A percentile compares a stretch with the other conserved stretches of the same genome.
Evolutionary conservation across 37 sponge, comb jelly and placozoan species (phyloP).

Genomic region (Ephydatia muelleri): DNA sequence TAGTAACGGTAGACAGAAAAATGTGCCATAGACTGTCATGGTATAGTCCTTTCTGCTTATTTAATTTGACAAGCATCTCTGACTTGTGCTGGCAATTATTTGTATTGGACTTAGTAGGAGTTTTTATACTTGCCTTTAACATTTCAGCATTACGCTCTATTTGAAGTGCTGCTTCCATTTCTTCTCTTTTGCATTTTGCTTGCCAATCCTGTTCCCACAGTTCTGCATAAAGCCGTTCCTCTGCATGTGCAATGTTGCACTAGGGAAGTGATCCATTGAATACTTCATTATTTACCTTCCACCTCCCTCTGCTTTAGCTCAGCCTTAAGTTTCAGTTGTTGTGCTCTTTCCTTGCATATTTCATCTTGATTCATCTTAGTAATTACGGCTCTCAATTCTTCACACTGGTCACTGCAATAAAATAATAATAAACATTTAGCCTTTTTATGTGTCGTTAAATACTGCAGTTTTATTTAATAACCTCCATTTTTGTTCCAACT

Average conservation of each 20-base stretch:
- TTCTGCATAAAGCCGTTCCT: slow-evolving; percentile 88
- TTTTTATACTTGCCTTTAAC: slow-evolving; percentile 57
- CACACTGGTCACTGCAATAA: slow-evolving; percentile 83
- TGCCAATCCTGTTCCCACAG: slow-evolving; percentile 90
- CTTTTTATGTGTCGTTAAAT: no score
- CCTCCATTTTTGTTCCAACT: slow-evolving; percentile 94
- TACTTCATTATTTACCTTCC: slow-evolving; percentile 41
- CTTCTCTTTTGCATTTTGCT: slow-evolving; percentile 90
- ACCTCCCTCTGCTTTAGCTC: slow-evolving; percentile 56
- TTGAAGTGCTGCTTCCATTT: slow-evolving; percentile 86
- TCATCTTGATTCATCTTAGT: slow-evolving; percentile 72
- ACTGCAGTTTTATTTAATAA: slow-evolving; percentile 17
- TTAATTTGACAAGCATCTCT: no score
- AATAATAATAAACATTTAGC: neutral
- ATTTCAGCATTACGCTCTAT: slow-evolving; percentile 87
- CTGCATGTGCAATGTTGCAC: slow-evolving; percentile 29
- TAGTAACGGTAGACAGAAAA: no score
- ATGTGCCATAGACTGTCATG: no score
- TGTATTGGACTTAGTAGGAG: neutral
- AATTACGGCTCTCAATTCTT: slow-evolving; percentile 84
- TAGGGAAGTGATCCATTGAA: neutral
- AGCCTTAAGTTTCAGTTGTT: slow-evolving; percentile 81
- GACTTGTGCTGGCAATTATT: no score
- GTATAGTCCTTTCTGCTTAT: no score
- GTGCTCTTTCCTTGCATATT: slow-evolving; percentile 78